These are phyloP conservation scores for Enteromius paludinosus DNA, from an alignment of 2,797 vertebrate species.

Conservation along the genomic window DNA sequence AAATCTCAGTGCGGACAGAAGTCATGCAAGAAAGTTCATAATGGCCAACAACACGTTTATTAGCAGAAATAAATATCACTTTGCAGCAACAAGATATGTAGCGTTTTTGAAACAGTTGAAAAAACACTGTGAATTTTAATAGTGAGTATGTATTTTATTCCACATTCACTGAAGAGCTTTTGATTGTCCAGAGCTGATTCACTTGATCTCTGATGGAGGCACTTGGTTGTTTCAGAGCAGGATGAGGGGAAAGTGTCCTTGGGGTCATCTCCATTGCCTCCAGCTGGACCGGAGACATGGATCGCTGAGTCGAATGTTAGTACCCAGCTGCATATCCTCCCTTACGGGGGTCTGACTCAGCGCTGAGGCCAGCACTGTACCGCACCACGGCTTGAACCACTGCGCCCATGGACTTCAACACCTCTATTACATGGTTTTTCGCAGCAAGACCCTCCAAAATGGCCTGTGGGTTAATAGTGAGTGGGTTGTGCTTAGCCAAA, in stretches of 20 bases:
- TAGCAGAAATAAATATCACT: conserved; percentile 16
- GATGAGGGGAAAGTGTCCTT: background rate
- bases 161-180: background rate
- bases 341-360: conserved; percentile 82
- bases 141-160: background rate
- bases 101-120: background rate
- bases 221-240: conserved; percentile 32
- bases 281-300: background rate
- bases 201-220: conserved; percentile 21
- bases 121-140: background rate
- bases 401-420: conserved; percentile 53
- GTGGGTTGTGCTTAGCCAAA: conserved; percentile 1
- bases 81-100: background rate
- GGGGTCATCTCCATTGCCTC: conserved; percentile 15
- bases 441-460: conserved; percentile 70
- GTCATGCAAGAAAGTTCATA: background rate
- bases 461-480: conserved; percentile 59
- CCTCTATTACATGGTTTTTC: conserved; percentile 74
- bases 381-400: conserved; percentile 79
- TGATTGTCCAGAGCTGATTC: background rate
- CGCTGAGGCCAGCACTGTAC: conserved; percentile 64
- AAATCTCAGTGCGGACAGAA: background rate
- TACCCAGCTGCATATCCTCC: conserved; percentile 78
- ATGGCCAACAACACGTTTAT: background rate
- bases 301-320: conserved; percentile 61